These are phyloP conservation scores for Anolis sagrei DNA, from an alignment of 2,113 vertebrate species.

Conservation along the genomic window DNA sequence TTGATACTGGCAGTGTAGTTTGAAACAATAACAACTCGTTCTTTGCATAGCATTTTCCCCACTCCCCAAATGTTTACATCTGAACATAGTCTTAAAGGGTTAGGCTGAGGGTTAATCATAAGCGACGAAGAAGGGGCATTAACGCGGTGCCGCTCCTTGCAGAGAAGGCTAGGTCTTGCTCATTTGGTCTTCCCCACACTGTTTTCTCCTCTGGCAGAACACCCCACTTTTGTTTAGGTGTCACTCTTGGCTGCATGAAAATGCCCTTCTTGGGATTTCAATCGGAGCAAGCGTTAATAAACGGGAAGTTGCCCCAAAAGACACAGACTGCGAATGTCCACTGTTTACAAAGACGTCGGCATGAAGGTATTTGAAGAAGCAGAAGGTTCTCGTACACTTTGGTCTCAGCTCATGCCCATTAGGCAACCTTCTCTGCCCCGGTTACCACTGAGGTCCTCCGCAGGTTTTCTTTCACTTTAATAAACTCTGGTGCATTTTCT, in stretches of 20 bases:
- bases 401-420: slow-evolving; percentile 57
- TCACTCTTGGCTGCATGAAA: slow-evolving; percentile 45
- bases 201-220: slow-evolving; percentile 22
- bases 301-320: slow-evolving; percentile 30
- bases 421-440: slow-evolving; percentile 81
- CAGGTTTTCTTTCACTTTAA: slow-evolving; percentile 94
- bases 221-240: slow-evolving; percentile 18
- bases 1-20: not conserved
- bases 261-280: slow-evolving; percentile 50
- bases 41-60: not conserved
- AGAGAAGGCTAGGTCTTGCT: not conserved
- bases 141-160: slow-evolving; percentile 1
- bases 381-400: not conserved
- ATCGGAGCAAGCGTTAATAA: slow-evolving; percentile 62
- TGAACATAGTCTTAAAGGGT: slow-evolving; percentile 30
- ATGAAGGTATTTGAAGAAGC: slow-evolving; percentile 31
- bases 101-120: slow-evolving; percentile 51
- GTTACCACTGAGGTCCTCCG: slow-evolving; percentile 81
- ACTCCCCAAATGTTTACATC: slow-evolving; percentile 10
- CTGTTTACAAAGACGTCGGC: slow-evolving; percentile 55
- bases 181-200: slow-evolving; percentile 26
- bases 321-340: slow-evolving; percentile 50
- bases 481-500: slow-evolving; percentile 89
- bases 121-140: slow-evolving; percentile 35
- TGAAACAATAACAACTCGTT: not conserved